Evolutionary conservation across 92 coral and sea anemone genomes (phyloP).

Genomic region (Epizoanthus ramosus): DNA sequence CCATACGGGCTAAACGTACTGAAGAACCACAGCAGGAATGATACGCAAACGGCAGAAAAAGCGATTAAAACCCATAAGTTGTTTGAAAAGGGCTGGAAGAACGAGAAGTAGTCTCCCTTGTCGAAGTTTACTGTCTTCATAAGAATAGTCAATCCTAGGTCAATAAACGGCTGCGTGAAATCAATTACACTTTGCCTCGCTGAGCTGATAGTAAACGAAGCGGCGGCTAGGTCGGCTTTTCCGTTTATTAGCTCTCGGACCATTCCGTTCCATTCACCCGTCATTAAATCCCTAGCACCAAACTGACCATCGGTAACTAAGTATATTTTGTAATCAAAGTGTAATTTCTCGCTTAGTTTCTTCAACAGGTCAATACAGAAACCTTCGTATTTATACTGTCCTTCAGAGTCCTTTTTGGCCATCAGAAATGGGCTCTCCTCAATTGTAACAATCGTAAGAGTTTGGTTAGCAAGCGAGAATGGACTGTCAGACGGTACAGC

Average conservation of each 20-base stretch:
- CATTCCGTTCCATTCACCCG: conserved; percentile 94
- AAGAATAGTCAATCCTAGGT: conserved; percentile 78
- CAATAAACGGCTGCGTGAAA: conserved; percentile 83
- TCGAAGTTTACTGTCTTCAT: conserved; percentile 55
- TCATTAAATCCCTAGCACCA: conserved; percentile 68
- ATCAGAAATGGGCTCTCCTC: conserved; percentile 76
- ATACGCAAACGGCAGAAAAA: conserved; percentile 64
- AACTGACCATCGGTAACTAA: conserved; percentile 71
- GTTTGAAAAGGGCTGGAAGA: conserved; percentile 74
- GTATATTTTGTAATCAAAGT: conserved; percentile 74
- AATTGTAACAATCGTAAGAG: conserved; percentile 73
- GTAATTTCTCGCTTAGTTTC: conserved; percentile 65
- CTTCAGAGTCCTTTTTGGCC: conserved; percentile 28
- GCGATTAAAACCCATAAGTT: conserved; percentile 78
- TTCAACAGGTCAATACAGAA: conserved; percentile 82
- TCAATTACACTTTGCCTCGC: conserved; percentile 79
- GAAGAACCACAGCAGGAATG: conserved; percentile 75
- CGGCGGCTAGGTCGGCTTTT: conserved; percentile 80
- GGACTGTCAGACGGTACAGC: conserved; percentile 64
- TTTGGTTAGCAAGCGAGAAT: conserved; percentile 67
- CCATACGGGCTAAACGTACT: conserved; percentile 94
- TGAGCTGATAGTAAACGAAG: conserved; percentile 88
- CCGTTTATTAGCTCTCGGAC: conserved; percentile 76
- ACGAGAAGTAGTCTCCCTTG: conserved; percentile 57
- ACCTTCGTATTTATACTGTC: conserved; percentile 60